Evolutionary conservation across 2,888 invertebrate species (phyloP).

Genomic region (Lymantria monacha): DNA sequence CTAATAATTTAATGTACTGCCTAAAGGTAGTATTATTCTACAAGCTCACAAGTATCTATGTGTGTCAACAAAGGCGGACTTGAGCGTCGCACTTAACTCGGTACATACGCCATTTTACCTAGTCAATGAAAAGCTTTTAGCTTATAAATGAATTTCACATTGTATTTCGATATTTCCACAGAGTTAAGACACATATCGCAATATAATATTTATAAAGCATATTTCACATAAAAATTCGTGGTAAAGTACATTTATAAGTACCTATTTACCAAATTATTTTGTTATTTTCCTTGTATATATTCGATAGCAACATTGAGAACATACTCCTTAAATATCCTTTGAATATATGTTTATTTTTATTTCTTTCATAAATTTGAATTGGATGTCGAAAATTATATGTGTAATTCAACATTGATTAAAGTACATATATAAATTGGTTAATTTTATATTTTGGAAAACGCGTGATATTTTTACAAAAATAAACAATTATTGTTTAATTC

Average conservation of each 20-base stretch:
- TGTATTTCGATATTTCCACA: background rate
- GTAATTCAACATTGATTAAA: no score
- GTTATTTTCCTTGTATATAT: background rate
- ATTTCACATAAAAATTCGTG: background rate
- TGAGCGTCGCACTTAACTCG: background rate
- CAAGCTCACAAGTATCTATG: background rate
- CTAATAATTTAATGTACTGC: no score
- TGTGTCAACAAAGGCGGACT: slow-evolving; percentile 7
- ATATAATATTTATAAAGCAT: background rate
- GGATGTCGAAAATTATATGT: no score
- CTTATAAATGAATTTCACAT: background rate
- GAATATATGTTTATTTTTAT: no score
- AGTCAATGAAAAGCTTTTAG: background rate
- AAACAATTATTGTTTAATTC: no score
- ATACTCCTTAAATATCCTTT: background rate
- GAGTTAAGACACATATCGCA: background rate
- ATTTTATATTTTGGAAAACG: no score
- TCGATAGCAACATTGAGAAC: background rate
- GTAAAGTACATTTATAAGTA: background rate
- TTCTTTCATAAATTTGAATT: no score
- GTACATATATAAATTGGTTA: no score
- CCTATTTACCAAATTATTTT: background rate
- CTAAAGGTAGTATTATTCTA: background rate
- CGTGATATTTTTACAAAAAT: no score
- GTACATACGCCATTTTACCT: background rate